phyloP scores from a whole-genome alignment of 2,888 invertebrate species.

The Callyntrura guangdongensis region DNA sequence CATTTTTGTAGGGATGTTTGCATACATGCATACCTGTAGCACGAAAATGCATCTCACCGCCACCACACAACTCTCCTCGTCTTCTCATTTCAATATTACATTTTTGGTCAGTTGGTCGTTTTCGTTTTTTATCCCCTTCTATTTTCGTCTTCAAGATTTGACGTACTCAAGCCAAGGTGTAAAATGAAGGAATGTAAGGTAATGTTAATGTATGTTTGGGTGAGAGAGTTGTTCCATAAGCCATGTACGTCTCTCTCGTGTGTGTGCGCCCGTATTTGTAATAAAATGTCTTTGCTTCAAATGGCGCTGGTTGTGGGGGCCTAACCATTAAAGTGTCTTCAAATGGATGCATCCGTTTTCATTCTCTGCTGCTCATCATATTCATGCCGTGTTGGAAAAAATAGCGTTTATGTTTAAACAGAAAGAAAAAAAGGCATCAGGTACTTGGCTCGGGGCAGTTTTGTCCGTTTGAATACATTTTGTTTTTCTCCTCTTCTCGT shows the following conservation, averaged over 20 bases:
- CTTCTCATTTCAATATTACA: slow-evolving; percentile 72
- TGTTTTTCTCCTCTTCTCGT: slow-evolving; percentile 42
- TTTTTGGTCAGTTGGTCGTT: slow-evolving; percentile 78
- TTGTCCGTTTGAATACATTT: slow-evolving; percentile 27
- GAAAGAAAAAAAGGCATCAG: slow-evolving; percentile 68
- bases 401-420: slow-evolving; percentile 48
- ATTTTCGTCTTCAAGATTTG: not conserved
- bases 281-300: slow-evolving; percentile 72
- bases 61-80: not conserved
- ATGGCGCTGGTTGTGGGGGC: slow-evolving; percentile 49
- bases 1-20: slow-evolving; percentile 37
- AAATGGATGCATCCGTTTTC: slow-evolving; percentile 74
- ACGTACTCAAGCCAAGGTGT: not conserved
- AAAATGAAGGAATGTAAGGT: slow-evolving; percentile 30
- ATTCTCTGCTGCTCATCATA: not conserved
- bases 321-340: slow-evolving; percentile 62
- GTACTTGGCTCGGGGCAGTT: slow-evolving; percentile 71
- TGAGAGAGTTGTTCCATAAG: not conserved
- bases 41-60: not conserved
- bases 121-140: slow-evolving; percentile 56
- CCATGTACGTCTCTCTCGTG: too few species aligned
- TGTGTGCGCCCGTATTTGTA: slow-evolving; percentile 37
- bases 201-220: too few species aligned
- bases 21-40: too few species aligned
- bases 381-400: not conserved